Base-by-base conservation (phyloP, 2,797 vertebrate species). In the Cichlasoma orientale region DNA sequence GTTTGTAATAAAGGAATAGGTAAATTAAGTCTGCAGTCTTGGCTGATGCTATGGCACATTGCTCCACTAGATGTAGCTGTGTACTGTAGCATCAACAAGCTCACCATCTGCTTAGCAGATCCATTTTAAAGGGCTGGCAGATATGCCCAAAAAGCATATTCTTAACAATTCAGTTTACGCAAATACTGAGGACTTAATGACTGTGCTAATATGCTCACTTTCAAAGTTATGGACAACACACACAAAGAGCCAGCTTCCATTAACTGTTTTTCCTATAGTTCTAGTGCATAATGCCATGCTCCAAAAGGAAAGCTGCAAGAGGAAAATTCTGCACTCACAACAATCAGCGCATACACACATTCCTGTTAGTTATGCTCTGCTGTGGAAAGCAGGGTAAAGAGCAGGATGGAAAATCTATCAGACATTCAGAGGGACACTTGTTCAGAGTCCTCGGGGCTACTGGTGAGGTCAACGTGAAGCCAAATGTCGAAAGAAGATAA, bases 351-450 rank as follows among this genome's bases (percentile, higher is more conserved):
- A 88, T 3, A 36, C 83, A 88, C 86, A 86, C 89, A 90, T 86
- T 92, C 79, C 78, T 86, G 92, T 95, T 95, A 94, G 94, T 94
- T 77, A 79, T 86, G 88, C 84, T 85, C 71, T 78, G 88, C 50
- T 84, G 87, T 82, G 79, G 77, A 89, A 81, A 78, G 90, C 86
- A 89, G 79, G 86, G 79, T 61, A 78, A 79, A 90, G 80, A 88
- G 90, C 74, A 88, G 82, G 61, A 80, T 3, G 84, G 84, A 84
- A 86, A 90, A 89, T 58, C 70, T 77, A 76, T 78, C 90, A 91
- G 89, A 78, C 86, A 87, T 69, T 85, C 29, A 14, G 70, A 85
- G 87, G 88, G 87, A 86, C 79, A 80, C 79, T 75, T 14, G 71
- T 82, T 82, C 10, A 52, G 83, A 88, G 55, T 82, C 82, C 74